phyloP scores from a whole-genome alignment of 1,140 invertebrate species.

The Drosophila sproati region DNA sequence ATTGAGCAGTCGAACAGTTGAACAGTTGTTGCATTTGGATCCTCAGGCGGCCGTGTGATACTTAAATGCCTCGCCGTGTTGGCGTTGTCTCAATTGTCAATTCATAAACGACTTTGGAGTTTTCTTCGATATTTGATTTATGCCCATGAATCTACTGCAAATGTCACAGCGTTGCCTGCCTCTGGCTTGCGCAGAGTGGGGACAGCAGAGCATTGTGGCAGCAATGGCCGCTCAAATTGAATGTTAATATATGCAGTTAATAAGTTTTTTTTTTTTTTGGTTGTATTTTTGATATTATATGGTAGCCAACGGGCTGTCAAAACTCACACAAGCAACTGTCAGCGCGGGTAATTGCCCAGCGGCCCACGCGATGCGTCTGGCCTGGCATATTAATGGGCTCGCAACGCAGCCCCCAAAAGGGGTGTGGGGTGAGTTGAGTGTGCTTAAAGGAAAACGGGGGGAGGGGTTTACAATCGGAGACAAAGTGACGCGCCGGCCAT shows the following conservation, averaged over 20 bases:
- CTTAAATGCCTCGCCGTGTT: constrained; percentile 49
- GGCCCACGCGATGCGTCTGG: constrained; percentile 74
- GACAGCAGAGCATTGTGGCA: constrained; percentile 12
- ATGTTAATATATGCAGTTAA: constrained; percentile 84
- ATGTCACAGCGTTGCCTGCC: constrained; percentile 45
- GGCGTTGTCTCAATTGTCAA: constrained; percentile 73
- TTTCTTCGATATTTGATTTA: constrained; percentile 81
- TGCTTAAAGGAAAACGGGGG: not conserved
- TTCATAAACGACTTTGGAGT: constrained; percentile 71
- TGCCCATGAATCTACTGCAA: constrained; percentile 71
- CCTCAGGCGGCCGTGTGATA: constrained; percentile 34
- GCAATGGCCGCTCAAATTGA: constrained; percentile 80
- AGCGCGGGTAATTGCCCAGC: constrained; percentile 69
- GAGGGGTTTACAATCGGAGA: constrained; percentile 25
- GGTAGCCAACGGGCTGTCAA: constrained; percentile 84
- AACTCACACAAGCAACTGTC: constrained; percentile 80
- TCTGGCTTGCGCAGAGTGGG: not conserved
- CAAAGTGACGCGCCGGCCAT: constrained; percentile 63
- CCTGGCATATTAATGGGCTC: constrained; percentile 79
- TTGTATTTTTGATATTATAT: constrained; percentile 64
- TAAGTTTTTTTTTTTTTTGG: constrained; percentile 64
- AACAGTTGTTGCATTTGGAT: constrained; percentile 20
- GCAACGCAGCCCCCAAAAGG: not conserved
- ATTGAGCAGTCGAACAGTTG: constrained; percentile 1
- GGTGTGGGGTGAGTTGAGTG: not conserved